These are phyloP conservation scores for Percopsis omiscomaycus DNA, from an alignment of 2,797 vertebrate genomes.

Conservation along the genomic window DNA sequence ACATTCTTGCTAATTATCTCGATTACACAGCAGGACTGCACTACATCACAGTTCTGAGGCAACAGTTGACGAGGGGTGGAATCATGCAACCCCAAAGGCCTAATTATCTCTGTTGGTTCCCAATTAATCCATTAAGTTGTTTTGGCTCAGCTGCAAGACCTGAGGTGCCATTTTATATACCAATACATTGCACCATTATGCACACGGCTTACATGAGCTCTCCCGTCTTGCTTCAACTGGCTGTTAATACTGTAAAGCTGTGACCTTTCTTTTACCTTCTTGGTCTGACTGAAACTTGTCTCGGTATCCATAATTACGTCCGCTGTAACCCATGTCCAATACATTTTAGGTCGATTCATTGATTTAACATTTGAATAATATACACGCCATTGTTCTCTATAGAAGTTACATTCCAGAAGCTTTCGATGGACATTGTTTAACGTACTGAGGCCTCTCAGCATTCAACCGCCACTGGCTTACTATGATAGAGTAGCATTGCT, in stretches of 20 bases:
- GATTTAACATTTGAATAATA: constrained; percentile 19
- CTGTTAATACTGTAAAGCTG: constrained; percentile 9
- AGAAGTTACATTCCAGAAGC: constrained; percentile 17
- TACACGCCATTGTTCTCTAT: constrained; percentile 4
- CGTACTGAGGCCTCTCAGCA: constrained; percentile 11
- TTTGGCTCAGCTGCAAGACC: constrained; percentile 88
- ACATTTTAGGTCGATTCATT: constrained; percentile 22
- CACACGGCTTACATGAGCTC: constrained; percentile 54
- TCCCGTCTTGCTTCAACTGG: constrained; percentile 29
- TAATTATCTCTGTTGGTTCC: constrained; percentile 95
- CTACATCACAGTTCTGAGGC: constrained; percentile 81
- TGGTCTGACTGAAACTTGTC: constrained; percentile 12
- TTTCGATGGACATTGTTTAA: constrained; percentile 31
- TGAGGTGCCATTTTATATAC: constrained; percentile 73
- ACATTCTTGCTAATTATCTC: constrained; percentile 82
- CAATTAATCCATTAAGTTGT: constrained; percentile 97
- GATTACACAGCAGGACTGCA: constrained; percentile 87
- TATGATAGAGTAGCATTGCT: constrained; percentile 58
- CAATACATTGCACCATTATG: constrained; percentile 63
- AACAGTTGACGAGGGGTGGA: constrained; percentile 88
- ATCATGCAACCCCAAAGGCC: constrained; percentile 92
- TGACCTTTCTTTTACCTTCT: constrained; percentile 45
- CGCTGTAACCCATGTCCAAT: constrained; percentile 7
- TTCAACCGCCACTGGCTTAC: constrained; percentile 52
- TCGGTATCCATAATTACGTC: constrained; percentile 8